Conservation (phyloP, 2,113 vertebrate genomes). For the Amia ocellicauda region DNA sequence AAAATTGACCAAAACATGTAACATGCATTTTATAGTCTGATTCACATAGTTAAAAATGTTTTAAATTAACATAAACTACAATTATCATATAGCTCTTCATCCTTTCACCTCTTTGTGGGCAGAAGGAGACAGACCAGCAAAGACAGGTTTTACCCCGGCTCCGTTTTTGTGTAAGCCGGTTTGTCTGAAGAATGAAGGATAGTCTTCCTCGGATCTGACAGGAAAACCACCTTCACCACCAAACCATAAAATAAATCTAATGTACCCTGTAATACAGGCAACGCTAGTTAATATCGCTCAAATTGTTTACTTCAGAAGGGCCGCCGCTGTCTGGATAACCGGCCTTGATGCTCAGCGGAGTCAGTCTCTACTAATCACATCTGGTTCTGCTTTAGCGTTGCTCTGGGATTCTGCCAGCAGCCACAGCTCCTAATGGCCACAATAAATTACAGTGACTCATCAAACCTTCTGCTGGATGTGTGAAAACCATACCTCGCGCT, state of each 20-base stretch:
- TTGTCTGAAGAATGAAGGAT: conserved; percentile 17
- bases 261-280: conserved; percentile 38
- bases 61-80: too few species aligned
- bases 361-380: conserved; percentile 66
- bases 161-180: conserved; percentile 16
- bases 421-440: conserved; percentile 70
- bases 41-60: too few species aligned
- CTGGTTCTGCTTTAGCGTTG: conserved; percentile 75
- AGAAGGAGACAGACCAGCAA: not conserved
- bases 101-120: too few species aligned
- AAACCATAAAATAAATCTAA: conserved; percentile 42
- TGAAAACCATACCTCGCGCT: conserved; percentile 73
- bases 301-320: conserved; percentile 51
- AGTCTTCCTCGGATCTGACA: conserved; percentile 23
- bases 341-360: conserved; percentile 52
- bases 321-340: conserved; percentile 46
- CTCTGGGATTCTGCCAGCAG: conserved; percentile 73
- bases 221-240: conserved; percentile 30
- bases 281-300: conserved; percentile 41
- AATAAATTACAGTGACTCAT: conserved; percentile 77
- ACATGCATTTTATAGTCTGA: too few species aligned
- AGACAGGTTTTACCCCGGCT: not conserved
- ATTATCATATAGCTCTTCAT: too few species aligned
- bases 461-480: conserved; percentile 70
- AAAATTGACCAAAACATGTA: too few species aligned